phyloP scores from a whole-genome alignment of 2,888 invertebrate genomes.

The Drosophila birchii region DNA sequence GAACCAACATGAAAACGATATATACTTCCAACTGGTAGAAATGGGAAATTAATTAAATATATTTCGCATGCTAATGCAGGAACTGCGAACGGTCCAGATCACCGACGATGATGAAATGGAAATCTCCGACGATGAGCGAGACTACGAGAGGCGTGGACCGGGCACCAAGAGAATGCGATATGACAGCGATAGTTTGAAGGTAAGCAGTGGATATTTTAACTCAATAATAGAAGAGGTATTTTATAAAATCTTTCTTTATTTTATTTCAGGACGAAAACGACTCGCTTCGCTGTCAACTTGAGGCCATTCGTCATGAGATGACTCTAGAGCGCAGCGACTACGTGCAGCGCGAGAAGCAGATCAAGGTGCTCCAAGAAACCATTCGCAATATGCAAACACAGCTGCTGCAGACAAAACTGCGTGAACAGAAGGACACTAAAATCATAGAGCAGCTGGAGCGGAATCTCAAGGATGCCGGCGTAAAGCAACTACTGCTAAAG shows the following conservation, averaged over 20 bases:
- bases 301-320: constrained; percentile 97
- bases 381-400: constrained; percentile 85
- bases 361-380: constrained; percentile 87
- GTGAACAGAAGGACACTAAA: constrained; percentile 82
- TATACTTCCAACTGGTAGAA: constrained; percentile 9
- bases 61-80: constrained; percentile 80
- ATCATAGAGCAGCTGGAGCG: constrained; percentile 82
- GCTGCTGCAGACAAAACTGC: constrained; percentile 83
- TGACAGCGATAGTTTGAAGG: constrained; percentile 84
- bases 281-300: constrained; percentile 94
- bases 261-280: constrained; percentile 92
- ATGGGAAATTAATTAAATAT: constrained; percentile 12
- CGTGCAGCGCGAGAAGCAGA: constrained; percentile 93
- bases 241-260: neutral
- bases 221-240: neutral
- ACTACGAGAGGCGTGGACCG: constrained; percentile 80
- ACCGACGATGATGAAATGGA: constrained; percentile 93
- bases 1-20: constrained; percentile 14
- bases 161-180: constrained; percentile 82
- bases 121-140: constrained; percentile 91
- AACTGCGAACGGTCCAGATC: constrained; percentile 84
- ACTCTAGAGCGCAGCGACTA: constrained; percentile 93
- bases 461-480: constrained; percentile 83
- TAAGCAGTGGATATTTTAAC: constrained; percentile 33
- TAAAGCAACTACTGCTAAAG: constrained; percentile 84